Evolutionary conservation across 1,140 invertebrate genomes (phyloP), one percentile per base, ranked within the genome.

Genomic region (Coptotermes formosanus): DNA sequence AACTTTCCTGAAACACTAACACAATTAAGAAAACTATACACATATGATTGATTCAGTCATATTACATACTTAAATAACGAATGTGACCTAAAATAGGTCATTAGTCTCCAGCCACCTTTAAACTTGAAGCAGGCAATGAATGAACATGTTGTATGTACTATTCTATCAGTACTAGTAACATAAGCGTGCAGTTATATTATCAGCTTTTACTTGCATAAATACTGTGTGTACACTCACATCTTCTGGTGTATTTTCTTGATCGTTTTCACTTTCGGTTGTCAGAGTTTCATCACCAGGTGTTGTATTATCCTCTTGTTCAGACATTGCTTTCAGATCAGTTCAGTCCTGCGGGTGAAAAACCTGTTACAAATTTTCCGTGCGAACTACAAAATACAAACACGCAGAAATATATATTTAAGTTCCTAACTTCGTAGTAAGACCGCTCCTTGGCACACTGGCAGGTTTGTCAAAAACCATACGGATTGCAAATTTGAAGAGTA

Each of bases 181-280:
- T 55, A 55, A 12, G 45, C 7, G 38, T 38, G 45, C 14, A 2
- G 52, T 55, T 55, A 12, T 55, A 16, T 55, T 55, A 9, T 3
- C 9, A 48, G 19, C 4, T 19, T 55, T 55, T 4, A 55, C 19
- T 21, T 0, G 14, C 3, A 12, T 16, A 55, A 55, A 55, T 21
- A 55, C 21, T 55, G 21, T 21, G 52, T 30, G 16, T n/a, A 75
- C 64, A 75, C 64, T 75, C 64, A 75, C 64, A 75, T 75, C 25
- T 75, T 75, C 64, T 75, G 64, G 64, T 11, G 64, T 9, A 75
- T 30, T 75, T 75, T 75, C 64, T 75, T 75, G 64, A 75, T 75
- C 64, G n/a, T 30, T 75, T n/a, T 75, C 64, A 75, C 25, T 75
- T 75, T 30, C 64, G 9, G 64, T 14, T 75, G 64, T 75, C 64